phyloP scores from a whole-genome alignment of 2,888 invertebrate genomes.

The Erebia palarica region DNA sequence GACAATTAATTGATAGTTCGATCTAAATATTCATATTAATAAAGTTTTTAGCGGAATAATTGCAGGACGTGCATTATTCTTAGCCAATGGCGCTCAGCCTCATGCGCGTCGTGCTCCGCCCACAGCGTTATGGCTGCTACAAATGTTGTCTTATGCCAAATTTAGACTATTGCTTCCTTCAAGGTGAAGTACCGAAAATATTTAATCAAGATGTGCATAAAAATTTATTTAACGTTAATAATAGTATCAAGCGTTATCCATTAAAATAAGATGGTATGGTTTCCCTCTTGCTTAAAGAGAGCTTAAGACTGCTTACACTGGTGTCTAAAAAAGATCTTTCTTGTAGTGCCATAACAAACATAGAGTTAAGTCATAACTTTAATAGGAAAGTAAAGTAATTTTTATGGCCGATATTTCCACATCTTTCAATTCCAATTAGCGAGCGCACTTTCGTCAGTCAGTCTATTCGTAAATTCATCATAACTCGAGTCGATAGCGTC shows the following conservation, averaged over 20 bases:
- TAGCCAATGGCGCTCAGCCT: slow-evolving; percentile 69
- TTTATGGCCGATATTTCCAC: background rate
- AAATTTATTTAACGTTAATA: too few relatives aligned
- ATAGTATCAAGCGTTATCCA: too few relatives aligned
- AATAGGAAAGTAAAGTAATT: background rate
- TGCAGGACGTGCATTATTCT: slow-evolving; percentile 59
- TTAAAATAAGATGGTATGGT: too few relatives aligned
- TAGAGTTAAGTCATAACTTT: too few relatives aligned
- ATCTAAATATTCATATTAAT: slow-evolving; percentile 35
- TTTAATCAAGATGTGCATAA: background rate
- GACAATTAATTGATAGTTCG: slow-evolving; percentile 41
- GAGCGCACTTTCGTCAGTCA: slow-evolving; percentile 45
- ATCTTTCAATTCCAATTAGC: slow-evolving; percentile 45
- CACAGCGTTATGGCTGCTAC: slow-evolving; percentile 74
- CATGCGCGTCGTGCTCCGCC: slow-evolving; percentile 61
- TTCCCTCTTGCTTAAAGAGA: too few relatives aligned
- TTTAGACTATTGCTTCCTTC: slow-evolving; percentile 57
- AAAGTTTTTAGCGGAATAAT: slow-evolving; percentile 42
- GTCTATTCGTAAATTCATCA: slow-evolving; percentile 45
- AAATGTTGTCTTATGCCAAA: slow-evolving; percentile 71
- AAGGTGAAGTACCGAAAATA: slow-evolving; percentile 17
- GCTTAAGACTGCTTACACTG: too few relatives aligned
- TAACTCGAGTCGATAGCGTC: slow-evolving; percentile 46
- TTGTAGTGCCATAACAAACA: too few relatives aligned
- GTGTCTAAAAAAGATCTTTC: too few relatives aligned